phyloP scores from a whole-genome alignment of 2,113 vertebrate genomes.

The Larimichthys crocea region DNA sequence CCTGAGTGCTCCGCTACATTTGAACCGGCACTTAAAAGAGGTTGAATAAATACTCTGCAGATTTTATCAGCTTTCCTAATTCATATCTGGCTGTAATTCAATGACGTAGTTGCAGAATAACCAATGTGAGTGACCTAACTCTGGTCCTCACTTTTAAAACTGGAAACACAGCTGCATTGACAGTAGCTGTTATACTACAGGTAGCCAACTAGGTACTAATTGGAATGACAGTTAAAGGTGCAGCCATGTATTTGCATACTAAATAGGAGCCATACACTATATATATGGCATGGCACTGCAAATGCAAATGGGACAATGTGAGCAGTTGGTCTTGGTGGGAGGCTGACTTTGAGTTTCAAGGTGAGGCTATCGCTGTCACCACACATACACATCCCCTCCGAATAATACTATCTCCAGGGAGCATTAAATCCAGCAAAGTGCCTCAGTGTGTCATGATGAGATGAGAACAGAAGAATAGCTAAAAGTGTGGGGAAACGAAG shows the following conservation, averaged over 20 bases:
- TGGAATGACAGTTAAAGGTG: constrained; percentile 24
- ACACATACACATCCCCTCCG: constrained; percentile 23
- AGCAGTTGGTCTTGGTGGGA: constrained; percentile 17
- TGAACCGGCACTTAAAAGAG: constrained; percentile 3
- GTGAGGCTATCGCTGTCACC: constrained; percentile 46
- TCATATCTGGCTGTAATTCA: constrained; percentile 17
- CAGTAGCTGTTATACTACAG: neutral
- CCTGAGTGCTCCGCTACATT: neutral
- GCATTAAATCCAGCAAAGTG: constrained; percentile 22
- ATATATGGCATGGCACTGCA: neutral
- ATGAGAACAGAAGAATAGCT: neutral
- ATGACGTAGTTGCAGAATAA: constrained; percentile 13
- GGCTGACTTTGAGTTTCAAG: constrained; percentile 63
- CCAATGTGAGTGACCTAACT: constrained; percentile 13
- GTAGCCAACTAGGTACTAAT: constrained; percentile 6
- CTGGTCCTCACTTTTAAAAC: neutral
- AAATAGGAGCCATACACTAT: constrained; percentile 3
- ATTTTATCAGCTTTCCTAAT: neutral
- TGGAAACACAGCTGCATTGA: neutral
- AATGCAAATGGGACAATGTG: constrained; percentile 5
- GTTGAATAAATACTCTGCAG: neutral
- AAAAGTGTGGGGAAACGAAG: neutral
- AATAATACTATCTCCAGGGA: constrained; percentile 58
- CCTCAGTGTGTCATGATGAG: constrained; percentile 14
- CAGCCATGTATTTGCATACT: constrained; percentile 36